Evolutionary conservation across 2,888 invertebrate species (phyloP).

Genomic region (Agriopis leucophaearia): DNA sequence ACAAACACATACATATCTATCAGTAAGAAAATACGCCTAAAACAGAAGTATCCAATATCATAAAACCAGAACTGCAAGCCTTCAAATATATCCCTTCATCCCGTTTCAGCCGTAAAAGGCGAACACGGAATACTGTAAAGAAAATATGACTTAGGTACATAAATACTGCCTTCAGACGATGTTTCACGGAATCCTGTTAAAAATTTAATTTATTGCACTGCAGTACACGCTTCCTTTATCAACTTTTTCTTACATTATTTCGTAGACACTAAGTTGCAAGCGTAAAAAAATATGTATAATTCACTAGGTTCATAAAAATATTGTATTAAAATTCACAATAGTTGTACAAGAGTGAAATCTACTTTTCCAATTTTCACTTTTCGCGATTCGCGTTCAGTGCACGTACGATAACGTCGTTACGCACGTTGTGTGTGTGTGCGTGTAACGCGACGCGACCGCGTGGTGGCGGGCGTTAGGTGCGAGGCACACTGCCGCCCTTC

Average conservation of each 20-base stretch:
- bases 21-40: slow-evolving; percentile 5
- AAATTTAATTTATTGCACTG: slow-evolving; percentile 58
- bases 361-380: slow-evolving; percentile 48
- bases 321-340: slow-evolving; percentile 29
- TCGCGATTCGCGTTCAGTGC: slow-evolving; percentile 45
- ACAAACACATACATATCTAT: slow-evolving; percentile 8
- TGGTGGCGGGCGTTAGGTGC: slow-evolving; percentile 60
- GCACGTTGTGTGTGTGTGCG: slow-evolving; percentile 36
- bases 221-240: slow-evolving; percentile 42
- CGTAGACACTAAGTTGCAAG: slow-evolving; percentile 8
- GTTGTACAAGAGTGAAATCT: slow-evolving; percentile 38
- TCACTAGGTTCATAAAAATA: slow-evolving; percentile 11
- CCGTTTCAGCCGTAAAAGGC: slow-evolving; percentile 70
- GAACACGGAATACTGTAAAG: slow-evolving; percentile 71
- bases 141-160: slow-evolving; percentile 72
- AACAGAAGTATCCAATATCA: slow-evolving; percentile 60
- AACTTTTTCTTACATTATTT: slow-evolving; percentile 12
- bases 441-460: slow-evolving; percentile 54
- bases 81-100: slow-evolving; percentile 64
- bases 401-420: slow-evolving; percentile 43
- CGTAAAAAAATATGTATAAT: slow-evolving; percentile 10
- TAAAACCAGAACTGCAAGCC: slow-evolving; percentile 71
- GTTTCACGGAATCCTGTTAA: slow-evolving; percentile 71
- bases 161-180: slow-evolving; percentile 73
- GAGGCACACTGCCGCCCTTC: slow-evolving; percentile 78